A percentile compares a stretch with the other conserved stretches of the same genome.
These are phyloP conservation scores for Harlomillsia oculata DNA, from an alignment of 1,140 invertebrate genomes.

Conservation along the genomic window DNA sequence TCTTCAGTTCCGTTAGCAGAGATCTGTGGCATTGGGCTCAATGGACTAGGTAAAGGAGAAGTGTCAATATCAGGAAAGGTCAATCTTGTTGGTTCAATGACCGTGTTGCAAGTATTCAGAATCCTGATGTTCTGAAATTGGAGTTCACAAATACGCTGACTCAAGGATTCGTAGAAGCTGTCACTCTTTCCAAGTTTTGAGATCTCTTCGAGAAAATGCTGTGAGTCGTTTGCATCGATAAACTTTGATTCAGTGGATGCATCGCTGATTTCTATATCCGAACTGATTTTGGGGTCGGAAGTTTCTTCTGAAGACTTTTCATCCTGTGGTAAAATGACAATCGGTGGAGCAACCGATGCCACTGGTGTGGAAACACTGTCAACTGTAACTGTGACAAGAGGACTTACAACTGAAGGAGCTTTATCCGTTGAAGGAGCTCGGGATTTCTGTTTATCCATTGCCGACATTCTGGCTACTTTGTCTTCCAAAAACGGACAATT, in stretches of 20 bases:
- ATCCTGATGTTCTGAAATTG: constrained; percentile 34
- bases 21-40: constrained; percentile 10
- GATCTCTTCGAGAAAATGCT: constrained; percentile 34
- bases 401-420: not conserved
- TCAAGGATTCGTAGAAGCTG: constrained; percentile 32
- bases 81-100: constrained; percentile 17
- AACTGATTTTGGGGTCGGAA: not conserved
- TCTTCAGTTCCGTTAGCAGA: not conserved
- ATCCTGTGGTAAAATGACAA: not conserved
- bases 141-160: constrained; percentile 32
- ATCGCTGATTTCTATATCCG: not conserved
- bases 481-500: not conserved
- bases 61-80: constrained; percentile 11
- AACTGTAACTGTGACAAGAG: not conserved
- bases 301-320: not conserved
- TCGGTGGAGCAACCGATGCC: not conserved
- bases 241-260: too few species aligned
- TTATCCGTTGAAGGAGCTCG: not conserved
- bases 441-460: not conserved
- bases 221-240: constrained; percentile 32
- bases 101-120: constrained; percentile 30
- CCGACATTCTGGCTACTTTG: not conserved
- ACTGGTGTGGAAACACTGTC: not conserved
- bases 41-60: constrained; percentile 28
- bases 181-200: constrained; percentile 29